These are phyloP conservation scores for Barypeithes pellucidus DNA, from an alignment of 2,888 invertebrate genomes.

Conservation along the genomic window DNA sequence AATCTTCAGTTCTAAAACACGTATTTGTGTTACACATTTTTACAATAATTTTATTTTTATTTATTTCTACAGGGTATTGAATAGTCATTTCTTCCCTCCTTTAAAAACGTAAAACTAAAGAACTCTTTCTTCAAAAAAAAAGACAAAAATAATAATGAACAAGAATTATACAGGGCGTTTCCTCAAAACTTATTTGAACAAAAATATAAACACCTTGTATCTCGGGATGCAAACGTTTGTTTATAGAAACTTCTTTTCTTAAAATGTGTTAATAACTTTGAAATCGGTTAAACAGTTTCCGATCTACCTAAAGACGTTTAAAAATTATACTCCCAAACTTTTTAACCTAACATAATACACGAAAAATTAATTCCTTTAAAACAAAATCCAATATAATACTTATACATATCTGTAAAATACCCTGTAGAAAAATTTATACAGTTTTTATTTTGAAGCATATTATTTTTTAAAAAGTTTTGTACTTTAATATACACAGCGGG, in stretches of 20 bases:
- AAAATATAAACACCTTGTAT: too few relatives aligned
- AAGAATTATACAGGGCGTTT: too few relatives aligned
- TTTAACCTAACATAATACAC: too few relatives aligned
- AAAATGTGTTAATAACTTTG: too few relatives aligned
- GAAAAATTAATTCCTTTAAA: constrained; percentile 20
- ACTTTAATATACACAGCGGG: constrained; percentile 44
- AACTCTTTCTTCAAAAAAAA: too few relatives aligned
- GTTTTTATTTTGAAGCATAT: constrained; percentile 38
- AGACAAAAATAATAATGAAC: too few relatives aligned
- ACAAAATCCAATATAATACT: constrained; percentile 11
- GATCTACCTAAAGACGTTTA: too few relatives aligned
- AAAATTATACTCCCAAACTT: too few relatives aligned
- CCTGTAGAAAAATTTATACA: constrained; percentile 27
- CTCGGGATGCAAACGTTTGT: too few relatives aligned
- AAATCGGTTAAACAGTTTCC: too few relatives aligned
- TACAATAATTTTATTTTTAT: constrained; percentile 42
- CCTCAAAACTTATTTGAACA: too few relatives aligned
- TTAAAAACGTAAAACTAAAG: neutral
- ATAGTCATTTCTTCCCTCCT: neutral
- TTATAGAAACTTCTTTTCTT: too few relatives aligned
- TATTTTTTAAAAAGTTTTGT: constrained; percentile 41
- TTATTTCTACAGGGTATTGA: constrained; percentile 23
- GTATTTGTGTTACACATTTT: constrained; percentile 46
- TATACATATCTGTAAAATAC: constrained; percentile 9
- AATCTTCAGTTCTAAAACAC: constrained; percentile 52